Conservation (phyloP, 2,113 vertebrate species). For the Corythornis cristatus region DNA sequence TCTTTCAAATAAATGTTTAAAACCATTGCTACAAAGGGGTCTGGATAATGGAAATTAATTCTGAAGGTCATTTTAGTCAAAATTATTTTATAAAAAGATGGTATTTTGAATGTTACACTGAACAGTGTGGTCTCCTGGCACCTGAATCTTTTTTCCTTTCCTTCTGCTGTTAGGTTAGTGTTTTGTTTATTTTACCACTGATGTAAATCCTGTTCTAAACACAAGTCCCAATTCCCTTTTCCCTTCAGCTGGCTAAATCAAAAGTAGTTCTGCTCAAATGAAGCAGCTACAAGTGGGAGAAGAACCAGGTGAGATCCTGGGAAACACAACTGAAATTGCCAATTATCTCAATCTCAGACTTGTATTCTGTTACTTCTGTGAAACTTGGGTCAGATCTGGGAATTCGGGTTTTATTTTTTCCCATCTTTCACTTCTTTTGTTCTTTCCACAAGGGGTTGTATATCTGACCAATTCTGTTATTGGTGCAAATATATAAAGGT, state of each 20-base stretch:
- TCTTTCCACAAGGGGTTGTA: neutral
- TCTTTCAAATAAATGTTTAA: neutral
- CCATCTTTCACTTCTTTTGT: neutral
- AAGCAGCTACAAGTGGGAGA: neutral
- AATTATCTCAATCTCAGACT: neutral
- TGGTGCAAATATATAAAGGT: neutral
- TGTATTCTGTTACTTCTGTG: neutral
- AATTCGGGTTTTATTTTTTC: neutral
- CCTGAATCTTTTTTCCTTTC: neutral
- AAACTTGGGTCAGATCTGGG: neutral
- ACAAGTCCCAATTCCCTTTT: neutral
- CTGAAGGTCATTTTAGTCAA: neutral
- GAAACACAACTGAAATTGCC: neutral
- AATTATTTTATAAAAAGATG: neutral
- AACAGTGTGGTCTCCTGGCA: neutral
- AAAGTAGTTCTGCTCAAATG: constrained; percentile 8
- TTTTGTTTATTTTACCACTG: neutral
- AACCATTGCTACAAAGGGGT: neutral
- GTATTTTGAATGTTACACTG: neutral
- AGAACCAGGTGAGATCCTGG: neutral
- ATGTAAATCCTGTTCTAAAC: neutral
- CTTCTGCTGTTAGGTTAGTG: neutral
- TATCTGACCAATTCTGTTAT: neutral
- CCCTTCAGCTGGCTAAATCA: neutral
- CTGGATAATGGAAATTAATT: neutral